A percentile compares a stretch with the other conserved stretches of the same genome.
These are phyloP conservation scores for Sarcoramphus papa DNA, from an alignment of 2,797 vertebrate genomes.

Conservation along the genomic window DNA sequence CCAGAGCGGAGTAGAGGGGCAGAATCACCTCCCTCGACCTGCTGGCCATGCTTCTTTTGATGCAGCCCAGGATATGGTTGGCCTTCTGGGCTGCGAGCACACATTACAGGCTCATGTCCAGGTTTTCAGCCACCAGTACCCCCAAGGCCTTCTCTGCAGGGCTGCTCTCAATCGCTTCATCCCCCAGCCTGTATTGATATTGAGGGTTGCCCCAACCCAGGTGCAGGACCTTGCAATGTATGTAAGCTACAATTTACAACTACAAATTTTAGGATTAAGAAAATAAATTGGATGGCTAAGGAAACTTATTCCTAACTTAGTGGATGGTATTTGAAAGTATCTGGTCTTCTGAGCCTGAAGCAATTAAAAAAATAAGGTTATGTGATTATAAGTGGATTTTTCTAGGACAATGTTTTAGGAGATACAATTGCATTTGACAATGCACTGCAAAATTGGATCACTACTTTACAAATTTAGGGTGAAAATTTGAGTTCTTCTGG, in stretches of 20 bases:
- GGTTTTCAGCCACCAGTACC: not conserved
- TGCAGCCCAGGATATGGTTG: rapidly evolving
- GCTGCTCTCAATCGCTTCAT: not conserved
- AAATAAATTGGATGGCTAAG: conserved; percentile 10
- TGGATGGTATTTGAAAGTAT: not conserved
- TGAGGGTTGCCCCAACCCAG: not conserved
- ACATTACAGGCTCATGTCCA: not conserved
- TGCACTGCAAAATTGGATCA: not conserved
- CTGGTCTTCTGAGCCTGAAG: not conserved
- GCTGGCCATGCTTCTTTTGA: too few relatives aligned
- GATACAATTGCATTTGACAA: not conserved
- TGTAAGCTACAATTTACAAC: not conserved
- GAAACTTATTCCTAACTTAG: not conserved
- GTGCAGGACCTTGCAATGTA: not conserved
- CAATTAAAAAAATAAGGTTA: not conserved
- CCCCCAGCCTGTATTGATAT: not conserved
- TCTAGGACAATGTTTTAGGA: not conserved
- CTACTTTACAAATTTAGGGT: not conserved
- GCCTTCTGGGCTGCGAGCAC: not conserved
- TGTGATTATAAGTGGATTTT: not conserved
- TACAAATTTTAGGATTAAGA: conserved; percentile 5
- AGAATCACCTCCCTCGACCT: rapidly evolving
- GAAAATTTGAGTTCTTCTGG: not conserved
- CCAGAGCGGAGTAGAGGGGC: too few relatives aligned
- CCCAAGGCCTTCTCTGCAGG: not conserved